phyloP scores from a whole-genome alignment of 2,888 invertebrate species.

The Troglohyphantes excavatus region DNA sequence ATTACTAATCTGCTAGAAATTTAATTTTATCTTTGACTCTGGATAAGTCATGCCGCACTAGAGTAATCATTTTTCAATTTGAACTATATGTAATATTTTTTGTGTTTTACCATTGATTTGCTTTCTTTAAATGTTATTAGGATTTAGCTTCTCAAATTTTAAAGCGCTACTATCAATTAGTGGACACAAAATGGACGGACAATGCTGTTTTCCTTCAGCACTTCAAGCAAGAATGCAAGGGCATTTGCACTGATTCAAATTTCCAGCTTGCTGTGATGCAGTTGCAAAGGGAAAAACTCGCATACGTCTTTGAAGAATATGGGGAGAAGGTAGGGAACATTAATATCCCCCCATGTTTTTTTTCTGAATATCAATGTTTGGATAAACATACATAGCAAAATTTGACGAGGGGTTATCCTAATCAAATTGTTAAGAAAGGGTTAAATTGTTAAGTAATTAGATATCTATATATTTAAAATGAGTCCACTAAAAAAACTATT shows the following conservation, averaged over 20 bases:
- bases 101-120: too few relatives aligned
- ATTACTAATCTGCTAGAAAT: too few relatives aligned
- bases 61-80: background rate
- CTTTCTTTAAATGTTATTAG: constrained; percentile 24
- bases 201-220: constrained; percentile 54
- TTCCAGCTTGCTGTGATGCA: constrained; percentile 64
- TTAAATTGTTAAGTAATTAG: too few relatives aligned
- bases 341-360: too few relatives aligned
- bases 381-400: too few relatives aligned
- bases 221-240: constrained; percentile 67
- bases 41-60: too few relatives aligned
- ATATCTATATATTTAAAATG: too few relatives aligned
- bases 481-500: too few relatives aligned
- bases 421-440: too few relatives aligned
- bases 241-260: constrained; percentile 48
- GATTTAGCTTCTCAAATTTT: constrained; percentile 53
- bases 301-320: constrained; percentile 60
- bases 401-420: too few relatives aligned
- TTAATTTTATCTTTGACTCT: too few relatives aligned
- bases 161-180: constrained; percentile 22
- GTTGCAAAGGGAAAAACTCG: constrained; percentile 57
- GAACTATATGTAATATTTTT: background rate
- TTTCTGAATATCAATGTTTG: too few relatives aligned
- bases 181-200: constrained; percentile 57
- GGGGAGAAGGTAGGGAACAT: constrained; percentile 49